Evolutionary conservation across 2,113 vertebrate species (phyloP).

Genomic region (Callocephalon fimbriatum): DNA sequence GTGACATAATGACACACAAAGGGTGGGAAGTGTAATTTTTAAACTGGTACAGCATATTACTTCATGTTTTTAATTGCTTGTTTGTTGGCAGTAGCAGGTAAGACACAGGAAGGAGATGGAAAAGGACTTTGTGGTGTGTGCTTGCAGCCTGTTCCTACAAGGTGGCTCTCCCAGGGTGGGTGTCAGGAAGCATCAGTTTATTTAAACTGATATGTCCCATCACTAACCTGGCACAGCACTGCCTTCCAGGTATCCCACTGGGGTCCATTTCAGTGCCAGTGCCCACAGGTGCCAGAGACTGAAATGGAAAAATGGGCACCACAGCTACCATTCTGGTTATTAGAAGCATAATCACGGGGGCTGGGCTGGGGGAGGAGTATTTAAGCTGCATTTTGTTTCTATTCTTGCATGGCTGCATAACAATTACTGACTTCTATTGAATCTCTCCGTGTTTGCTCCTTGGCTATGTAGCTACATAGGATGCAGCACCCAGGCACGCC

Average conservation of each 20-base stretch:
- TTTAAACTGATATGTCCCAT: background rate
- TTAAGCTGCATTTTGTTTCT: background rate
- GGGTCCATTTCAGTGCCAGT: background rate
- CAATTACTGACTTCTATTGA: background rate
- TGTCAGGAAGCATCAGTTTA: constrained; percentile 15
- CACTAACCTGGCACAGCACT: background rate
- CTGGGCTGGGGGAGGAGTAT: background rate
- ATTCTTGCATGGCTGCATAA: background rate
- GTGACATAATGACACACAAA: background rate
- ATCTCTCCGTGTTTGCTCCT: background rate
- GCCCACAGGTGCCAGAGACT: background rate
- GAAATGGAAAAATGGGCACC: background rate
- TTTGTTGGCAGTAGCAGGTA: background rate
- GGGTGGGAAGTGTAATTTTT: background rate
- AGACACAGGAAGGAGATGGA: background rate
- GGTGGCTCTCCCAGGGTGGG: background rate
- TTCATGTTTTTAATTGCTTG: background rate
- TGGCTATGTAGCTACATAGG: background rate
- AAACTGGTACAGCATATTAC: background rate
- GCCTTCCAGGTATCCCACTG: background rate
- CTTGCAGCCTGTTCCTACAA: background rate
- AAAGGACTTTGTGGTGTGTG: background rate
- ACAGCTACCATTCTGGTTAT: background rate
- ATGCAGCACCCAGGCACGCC: background rate
- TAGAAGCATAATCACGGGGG: background rate